Conservation (phyloP, 2,888 invertebrate genomes). For the Fragum sueziense region DNA sequence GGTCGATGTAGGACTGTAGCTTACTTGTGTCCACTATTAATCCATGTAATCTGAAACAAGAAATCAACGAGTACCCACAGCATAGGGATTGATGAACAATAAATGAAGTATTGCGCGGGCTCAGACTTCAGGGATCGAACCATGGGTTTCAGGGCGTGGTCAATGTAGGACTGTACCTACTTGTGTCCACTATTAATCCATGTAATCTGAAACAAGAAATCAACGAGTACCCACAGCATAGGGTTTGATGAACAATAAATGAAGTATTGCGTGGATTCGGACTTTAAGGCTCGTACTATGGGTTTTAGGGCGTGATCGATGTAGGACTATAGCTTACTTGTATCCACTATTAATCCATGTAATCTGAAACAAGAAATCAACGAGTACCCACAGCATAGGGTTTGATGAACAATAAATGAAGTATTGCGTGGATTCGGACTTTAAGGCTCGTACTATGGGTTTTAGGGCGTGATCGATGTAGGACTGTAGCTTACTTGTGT, state of each 20-base stretch:
- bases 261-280: constrained; percentile 68
- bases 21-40: constrained; percentile 69
- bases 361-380: constrained; percentile 50
- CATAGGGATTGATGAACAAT: too few species aligned
- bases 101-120: constrained; percentile 53
- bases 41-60: constrained; percentile 48
- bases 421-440: constrained; percentile 68
- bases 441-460: constrained; percentile 71
- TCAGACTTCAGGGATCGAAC: constrained; percentile 69
- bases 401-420: too few species aligned
- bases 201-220: constrained; percentile 33
- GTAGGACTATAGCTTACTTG: constrained; percentile 72
- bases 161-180: constrained; percentile 74
- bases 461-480: constrained; percentile 73
- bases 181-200: constrained; percentile 66
- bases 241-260: constrained; percentile 37
- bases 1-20: constrained; percentile 72
- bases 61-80: too few species aligned
- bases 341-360: constrained; percentile 65
- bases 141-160: constrained; percentile 72
- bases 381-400: constrained; percentile 61
- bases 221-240: neutral
- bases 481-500: constrained; percentile 71
- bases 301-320: constrained; percentile 72
- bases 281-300: constrained; percentile 69